Base-by-base conservation (phyloP, 2,113 vertebrate genomes). In the Bufo gargarizans region DNA sequence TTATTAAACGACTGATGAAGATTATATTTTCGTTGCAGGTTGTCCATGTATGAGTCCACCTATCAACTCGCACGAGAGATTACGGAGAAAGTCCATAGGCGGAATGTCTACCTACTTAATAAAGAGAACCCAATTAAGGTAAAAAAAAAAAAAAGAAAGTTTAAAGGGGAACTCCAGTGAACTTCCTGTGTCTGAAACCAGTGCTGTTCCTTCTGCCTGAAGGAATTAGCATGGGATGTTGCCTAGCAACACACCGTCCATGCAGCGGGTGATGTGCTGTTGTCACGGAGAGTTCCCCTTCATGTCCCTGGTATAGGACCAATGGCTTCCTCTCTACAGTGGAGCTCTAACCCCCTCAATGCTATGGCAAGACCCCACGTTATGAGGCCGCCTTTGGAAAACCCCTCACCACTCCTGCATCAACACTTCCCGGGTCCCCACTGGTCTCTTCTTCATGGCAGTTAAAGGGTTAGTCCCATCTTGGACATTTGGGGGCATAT, bases 41-140 rank as follows among this genome's bases (percentile, higher is more conserved):
- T 97, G 50, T 94, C 95, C 86, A 95, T 96, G 56, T 96, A 98
- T 9, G 97, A 97, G 84, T 95, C 96, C 85, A 92, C 97, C 0
- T 97, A 96, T 83, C 95, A 96, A 13, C 90, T 96, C 89, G 96
- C 97, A 20, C 98, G 99, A 90, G 97, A 99, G 90, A 94, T 96
- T 71, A 97, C 97, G 5, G 98, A 99, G 94, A 98, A 94, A 88
- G 95, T 98, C 83, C 97, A 98, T 92, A 96, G 98, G 89, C 92
- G 97, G 43, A 98, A 96, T 92, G 95, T 95, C 63, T 95, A 92
- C 90, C 96, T 97, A 90, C 95, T 97, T 87, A 97, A 94, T 56
- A 97, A 97, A 77, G 97, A 97, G 43, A 99, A 95, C 91, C 93
- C 96, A 19, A 92, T 96, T 14, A 99, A 97, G 97, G 98, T 98